Evolutionary conservation across 2,888 invertebrate species (phyloP), one percentile per base, ranked within the genome.

Genomic region (Sisyra terminalis): DNA sequence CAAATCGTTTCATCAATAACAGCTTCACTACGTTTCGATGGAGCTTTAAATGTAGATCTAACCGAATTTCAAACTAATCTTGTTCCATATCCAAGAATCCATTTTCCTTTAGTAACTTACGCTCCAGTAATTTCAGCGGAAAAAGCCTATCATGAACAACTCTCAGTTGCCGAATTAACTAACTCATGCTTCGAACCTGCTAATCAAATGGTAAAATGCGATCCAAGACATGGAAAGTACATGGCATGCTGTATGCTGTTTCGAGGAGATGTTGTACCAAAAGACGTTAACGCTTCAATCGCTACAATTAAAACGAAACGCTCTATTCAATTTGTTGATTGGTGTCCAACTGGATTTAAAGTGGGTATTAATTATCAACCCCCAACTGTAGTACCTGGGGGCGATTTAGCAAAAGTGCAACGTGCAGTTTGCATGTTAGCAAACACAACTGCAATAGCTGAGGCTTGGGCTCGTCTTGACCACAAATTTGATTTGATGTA

Each of bases 401-500:
- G 65, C 10, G 67, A 67, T 50, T 50, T 68, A 46, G 71, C 73
- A 45, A 72, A 71, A 55, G 71, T 73, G 6, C 69, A 69, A 44
- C 61, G 75, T 41, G 73, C 75, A 32, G 72, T 76, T 10, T 76
- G 75, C 63, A 75, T 76, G 74, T 57, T 75, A 54, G 70, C 70
- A 50, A 75, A 75, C 58, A 76, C 73, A 5, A 76, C 74, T 3
- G 73, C 75, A 43, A 74, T 75, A 47, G 72, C 72, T n/a, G 73
- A 75, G 52, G 75, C 75, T 6, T 76, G 75, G 75, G 71, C 70
- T 39, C 64, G 75, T 46, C 63, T 76, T 16, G 73, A 75, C 54
- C 71, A 74, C 57, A 78, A 76, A 56, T 73, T 77, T 53, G 76
- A 77, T 52, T 59, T 77, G 47, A 74, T 77, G 70, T 77, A 75